Conservation (phyloP, 2,888 invertebrate species). For the Machimus rusticus region DNA sequence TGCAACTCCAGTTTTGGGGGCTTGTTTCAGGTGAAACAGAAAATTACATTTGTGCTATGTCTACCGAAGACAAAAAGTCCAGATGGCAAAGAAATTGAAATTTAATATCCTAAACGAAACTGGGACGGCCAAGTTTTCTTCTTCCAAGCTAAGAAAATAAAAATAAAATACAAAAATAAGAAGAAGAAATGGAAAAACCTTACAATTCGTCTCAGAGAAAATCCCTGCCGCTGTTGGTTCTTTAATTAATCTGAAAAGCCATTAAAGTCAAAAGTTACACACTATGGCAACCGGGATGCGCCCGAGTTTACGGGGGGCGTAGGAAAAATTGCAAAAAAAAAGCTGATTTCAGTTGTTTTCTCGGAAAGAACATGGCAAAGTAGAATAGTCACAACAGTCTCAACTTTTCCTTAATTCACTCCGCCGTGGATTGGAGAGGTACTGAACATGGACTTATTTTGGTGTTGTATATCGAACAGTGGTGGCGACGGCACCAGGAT, state of each 20-base stretch:
- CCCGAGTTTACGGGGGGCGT: not conserved
- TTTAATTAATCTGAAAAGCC: constrained; percentile 36
- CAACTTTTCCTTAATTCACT: constrained; percentile 21
- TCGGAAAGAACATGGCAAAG: constrained; percentile 14
- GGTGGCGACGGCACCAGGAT: not conserved
- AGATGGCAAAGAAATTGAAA: not conserved
- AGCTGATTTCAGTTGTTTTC: constrained; percentile 28
- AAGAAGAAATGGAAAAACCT: not conserved
- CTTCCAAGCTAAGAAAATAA: not conserved
- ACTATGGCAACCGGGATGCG: not conserved
- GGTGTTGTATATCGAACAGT: not conserved
- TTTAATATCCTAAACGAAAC: not conserved
- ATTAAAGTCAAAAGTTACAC: constrained; percentile 32
- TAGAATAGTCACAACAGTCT: constrained; percentile 26
- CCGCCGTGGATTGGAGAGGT: not conserved
- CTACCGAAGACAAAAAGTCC: not conserved
- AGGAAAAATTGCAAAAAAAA: constrained; percentile 2
- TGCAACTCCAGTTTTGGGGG: not conserved
- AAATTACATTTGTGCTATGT: not conserved
- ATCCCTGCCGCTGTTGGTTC: not conserved
- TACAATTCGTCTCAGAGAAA: not conserved
- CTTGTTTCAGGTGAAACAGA: not conserved
- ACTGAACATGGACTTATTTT: constrained; percentile 9
- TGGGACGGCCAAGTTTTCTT: not conserved
- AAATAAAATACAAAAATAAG: not conserved